phyloP scores from a whole-genome alignment of 2,888 invertebrate genomes.

The Leucophora obtusa region DNA sequence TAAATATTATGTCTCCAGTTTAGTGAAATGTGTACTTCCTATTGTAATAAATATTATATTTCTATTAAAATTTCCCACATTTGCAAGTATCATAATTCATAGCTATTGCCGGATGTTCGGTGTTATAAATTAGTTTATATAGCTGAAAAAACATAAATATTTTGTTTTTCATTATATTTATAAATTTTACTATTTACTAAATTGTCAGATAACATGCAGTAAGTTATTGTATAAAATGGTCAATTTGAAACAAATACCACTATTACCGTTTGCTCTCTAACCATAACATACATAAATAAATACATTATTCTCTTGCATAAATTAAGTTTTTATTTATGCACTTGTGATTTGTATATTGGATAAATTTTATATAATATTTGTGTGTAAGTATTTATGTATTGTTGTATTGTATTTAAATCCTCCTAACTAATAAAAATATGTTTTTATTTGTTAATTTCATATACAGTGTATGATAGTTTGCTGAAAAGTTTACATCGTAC shows the following conservation, averaged over 20 bases:
- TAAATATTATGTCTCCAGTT: too few relatives aligned
- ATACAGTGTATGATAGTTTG: neutral
- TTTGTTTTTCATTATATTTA: conserved; percentile 3
- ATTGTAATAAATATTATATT: neutral
- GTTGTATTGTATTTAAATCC: conserved; percentile 8
- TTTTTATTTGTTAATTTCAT: conserved; percentile 22
- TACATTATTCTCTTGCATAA: conserved; percentile 22
- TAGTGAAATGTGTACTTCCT: too few relatives aligned
- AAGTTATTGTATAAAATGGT: conserved; percentile 30
- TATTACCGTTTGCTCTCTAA: conserved; percentile 27
- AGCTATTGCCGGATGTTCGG: conserved; percentile 50
- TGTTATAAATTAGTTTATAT: conserved; percentile 48
- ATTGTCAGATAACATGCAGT: conserved; percentile 43
- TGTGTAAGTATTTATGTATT: neutral
- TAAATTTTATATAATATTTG: conserved; percentile 11
- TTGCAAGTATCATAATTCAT: conserved; percentile 40
- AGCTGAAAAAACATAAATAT: neutral
- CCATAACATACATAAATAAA: neutral
- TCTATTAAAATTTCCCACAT: conserved; percentile 3
- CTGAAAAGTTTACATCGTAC: conserved; percentile 18
- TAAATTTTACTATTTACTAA: conserved; percentile 35
- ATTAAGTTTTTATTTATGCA: conserved; percentile 44
- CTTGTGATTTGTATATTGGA: conserved; percentile 34
- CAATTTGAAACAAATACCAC: conserved; percentile 40
- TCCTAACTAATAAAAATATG: conserved; percentile 16